phyloP scores from a whole-genome alignment of 2,888 invertebrate genomes.

The Melolontha melolontha region DNA sequence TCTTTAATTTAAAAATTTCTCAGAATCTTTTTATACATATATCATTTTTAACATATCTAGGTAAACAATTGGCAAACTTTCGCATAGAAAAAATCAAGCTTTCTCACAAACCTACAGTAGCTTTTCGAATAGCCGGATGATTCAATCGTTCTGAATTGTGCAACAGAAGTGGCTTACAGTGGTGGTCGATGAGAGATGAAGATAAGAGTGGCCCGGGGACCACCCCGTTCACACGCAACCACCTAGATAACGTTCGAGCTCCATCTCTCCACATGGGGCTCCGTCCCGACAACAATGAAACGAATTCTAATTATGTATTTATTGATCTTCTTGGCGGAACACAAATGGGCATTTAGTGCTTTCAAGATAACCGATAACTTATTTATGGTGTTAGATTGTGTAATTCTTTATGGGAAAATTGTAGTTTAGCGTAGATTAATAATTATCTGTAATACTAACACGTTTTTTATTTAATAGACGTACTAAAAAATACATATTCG shows the following conservation, averaged over 20 bases:
- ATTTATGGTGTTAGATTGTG: slow-evolving; percentile 9
- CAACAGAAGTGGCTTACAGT: slow-evolving; percentile 22
- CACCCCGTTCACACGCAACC: slow-evolving; percentile 38
- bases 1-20: too few species aligned
- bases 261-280: slow-evolving; percentile 31
- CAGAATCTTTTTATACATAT: too few species aligned
- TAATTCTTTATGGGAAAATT: slow-evolving; percentile 2
- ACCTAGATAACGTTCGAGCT: slow-evolving; percentile 22
- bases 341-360: too few species aligned
- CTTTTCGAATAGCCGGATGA: too few species aligned
- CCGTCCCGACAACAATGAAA: slow-evolving; percentile 40
- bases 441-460: too few species aligned
- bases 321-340: slow-evolving; percentile 44
- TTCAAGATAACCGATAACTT: not conserved
- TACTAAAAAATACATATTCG: too few species aligned
- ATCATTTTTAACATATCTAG: too few species aligned
- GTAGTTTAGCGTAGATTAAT: too few species aligned
- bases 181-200: slow-evolving; percentile 24
- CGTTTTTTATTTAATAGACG: too few species aligned
- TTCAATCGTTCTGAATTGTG: slow-evolving; percentile 2
- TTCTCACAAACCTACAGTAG: too few species aligned
- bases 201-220: slow-evolving; percentile 34
- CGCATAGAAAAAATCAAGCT: too few species aligned
- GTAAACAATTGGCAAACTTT: too few species aligned
- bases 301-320: slow-evolving; percentile 45